phyloP scores from a whole-genome alignment of 2,888 invertebrate genomes.

The Drosophila aldrichi region DNA sequence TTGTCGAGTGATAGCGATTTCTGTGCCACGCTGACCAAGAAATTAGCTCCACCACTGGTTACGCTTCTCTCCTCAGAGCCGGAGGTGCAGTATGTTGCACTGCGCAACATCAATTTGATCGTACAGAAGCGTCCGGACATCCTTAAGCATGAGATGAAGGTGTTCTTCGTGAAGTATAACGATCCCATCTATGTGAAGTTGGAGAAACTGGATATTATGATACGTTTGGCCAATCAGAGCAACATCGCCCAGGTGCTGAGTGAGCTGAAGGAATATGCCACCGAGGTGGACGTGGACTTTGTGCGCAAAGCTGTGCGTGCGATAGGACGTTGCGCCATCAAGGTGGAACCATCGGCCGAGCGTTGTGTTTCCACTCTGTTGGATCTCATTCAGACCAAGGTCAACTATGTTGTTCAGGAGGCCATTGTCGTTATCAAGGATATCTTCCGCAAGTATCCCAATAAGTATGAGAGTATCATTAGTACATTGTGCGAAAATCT shows the following conservation, averaged over 20 bases:
- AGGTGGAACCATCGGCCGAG: slow-evolving; percentile 99
- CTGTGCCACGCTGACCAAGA: slow-evolving; percentile 96
- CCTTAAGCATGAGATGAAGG: slow-evolving; percentile 99
- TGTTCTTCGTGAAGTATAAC: slow-evolving; percentile 99
- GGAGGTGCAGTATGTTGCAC: slow-evolving; percentile 99
- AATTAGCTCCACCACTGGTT: slow-evolving; percentile 99
- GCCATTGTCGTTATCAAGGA: slow-evolving; percentile 99
- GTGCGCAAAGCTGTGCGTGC: slow-evolving; percentile 99
- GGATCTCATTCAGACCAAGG: slow-evolving; percentile 99
- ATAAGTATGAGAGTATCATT: slow-evolving; percentile 99
- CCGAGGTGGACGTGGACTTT: slow-evolving; percentile 99
- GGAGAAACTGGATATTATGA: slow-evolving; percentile 99
- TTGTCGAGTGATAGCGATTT: slow-evolving; percentile 97
- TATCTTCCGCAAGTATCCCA: slow-evolving; percentile 98
- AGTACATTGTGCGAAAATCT: slow-evolving; percentile 99
- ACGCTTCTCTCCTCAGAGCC: slow-evolving; percentile 99
- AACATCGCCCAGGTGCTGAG: slow-evolving; percentile 99
- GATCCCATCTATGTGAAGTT: slow-evolving; percentile 99
- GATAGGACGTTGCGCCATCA: slow-evolving; percentile 99
- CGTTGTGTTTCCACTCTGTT: slow-evolving; percentile 98
- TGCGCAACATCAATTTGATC: slow-evolving; percentile 99
- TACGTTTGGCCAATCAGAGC: slow-evolving; percentile 97
- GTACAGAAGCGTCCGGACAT: slow-evolving; percentile 99
- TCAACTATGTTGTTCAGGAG: slow-evolving; percentile 99
- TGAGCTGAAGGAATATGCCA: slow-evolving; percentile 99